Evolutionary conservation across 2,797 vertebrate species (phyloP).

Genomic region (Tapirus indicus): DNA sequence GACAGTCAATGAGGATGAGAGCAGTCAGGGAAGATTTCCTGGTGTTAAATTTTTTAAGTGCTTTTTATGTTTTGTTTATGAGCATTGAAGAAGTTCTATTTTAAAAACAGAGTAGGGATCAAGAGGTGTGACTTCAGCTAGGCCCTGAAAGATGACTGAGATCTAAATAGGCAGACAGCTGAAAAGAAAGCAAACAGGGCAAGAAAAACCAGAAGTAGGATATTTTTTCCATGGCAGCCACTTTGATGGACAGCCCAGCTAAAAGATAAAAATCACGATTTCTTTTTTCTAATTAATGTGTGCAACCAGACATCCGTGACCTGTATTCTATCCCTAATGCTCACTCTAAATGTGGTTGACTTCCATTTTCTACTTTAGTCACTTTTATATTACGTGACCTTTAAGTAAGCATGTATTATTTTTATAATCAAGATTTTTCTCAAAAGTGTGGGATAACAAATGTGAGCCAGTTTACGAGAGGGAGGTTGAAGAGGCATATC

Average conservation of each 20-base stretch:
- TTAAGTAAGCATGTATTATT: background rate
- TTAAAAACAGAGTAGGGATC: background rate
- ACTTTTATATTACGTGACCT: conserved; percentile 1
- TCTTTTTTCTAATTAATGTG: background rate
- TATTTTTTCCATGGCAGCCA: background rate
- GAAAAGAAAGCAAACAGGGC: background rate
- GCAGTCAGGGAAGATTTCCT: background rate
- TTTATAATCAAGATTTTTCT: background rate
- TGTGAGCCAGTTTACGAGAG: background rate
- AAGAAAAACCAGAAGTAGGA: background rate
- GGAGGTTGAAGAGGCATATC: background rate
- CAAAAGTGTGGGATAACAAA: background rate
- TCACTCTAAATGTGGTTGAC: background rate
- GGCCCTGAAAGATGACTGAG: background rate
- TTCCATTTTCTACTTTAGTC: conserved; percentile 11
- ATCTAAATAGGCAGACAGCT: background rate
- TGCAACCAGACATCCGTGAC: background rate
- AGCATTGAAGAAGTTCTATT: background rate
- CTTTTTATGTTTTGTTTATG: conserved; percentile 38
- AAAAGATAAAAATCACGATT: background rate
- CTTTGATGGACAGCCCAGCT: background rate
- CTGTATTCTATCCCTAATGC: background rate
- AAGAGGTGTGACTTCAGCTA: background rate
- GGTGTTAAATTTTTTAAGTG: background rate
- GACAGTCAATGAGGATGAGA: conserved; percentile 21